Conservation (phyloP, 2,113 vertebrate genomes). For the Ceratotherium simum region DNA sequence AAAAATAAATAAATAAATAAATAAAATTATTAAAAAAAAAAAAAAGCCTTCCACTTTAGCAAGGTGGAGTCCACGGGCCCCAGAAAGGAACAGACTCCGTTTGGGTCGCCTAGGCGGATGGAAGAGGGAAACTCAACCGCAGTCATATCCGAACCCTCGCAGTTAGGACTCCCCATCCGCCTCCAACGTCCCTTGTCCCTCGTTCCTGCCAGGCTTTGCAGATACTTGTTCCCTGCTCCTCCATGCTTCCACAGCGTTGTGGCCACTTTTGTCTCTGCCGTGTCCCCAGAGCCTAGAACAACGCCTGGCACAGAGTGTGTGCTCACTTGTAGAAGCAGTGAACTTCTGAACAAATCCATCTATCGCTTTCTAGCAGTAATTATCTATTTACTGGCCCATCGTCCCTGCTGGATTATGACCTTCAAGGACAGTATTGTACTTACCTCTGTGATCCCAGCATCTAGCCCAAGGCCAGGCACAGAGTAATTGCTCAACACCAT, state of each 20-base stretch:
- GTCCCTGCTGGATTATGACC: neutral
- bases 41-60: neutral
- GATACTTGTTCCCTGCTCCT: neutral
- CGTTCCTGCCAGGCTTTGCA: neutral
- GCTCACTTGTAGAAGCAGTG: neutral
- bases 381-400: neutral
- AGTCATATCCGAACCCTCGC: neutral
- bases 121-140: neutral
- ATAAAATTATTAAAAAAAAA: too few relatives aligned
- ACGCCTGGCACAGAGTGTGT: neutral
- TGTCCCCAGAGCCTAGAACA: neutral
- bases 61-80: neutral
- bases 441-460: neutral
- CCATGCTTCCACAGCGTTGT: neutral
- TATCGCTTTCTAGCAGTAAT: neutral
- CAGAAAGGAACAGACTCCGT: neutral
- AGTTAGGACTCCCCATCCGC: neutral
- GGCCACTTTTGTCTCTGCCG: neutral
- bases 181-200: neutral
- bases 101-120: neutral
- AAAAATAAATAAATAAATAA: too few relatives aligned
- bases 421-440: neutral
- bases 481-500: neutral
- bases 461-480: neutral
- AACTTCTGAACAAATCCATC: neutral